These are phyloP conservation scores for Mythimna pallens DNA, from an alignment of 2,888 invertebrate genomes.

Conservation along the genomic window DNA sequence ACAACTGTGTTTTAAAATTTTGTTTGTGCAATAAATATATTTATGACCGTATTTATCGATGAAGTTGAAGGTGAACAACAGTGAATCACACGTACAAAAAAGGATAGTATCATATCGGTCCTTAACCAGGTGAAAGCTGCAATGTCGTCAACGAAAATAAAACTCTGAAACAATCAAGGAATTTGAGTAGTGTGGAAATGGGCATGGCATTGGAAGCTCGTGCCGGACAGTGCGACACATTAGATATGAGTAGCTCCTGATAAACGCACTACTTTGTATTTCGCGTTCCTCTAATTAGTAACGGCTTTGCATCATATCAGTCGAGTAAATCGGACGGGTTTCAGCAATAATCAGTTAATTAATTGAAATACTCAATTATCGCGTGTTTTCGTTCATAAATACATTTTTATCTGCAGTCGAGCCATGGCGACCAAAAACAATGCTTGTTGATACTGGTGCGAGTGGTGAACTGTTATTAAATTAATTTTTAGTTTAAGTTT, in stretches of 20 bases:
- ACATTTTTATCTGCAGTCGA: constrained; percentile 56
- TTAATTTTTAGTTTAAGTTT: constrained; percentile 19
- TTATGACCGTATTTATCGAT: constrained; percentile 23
- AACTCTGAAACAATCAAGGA: constrained; percentile 6
- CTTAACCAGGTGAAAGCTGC: constrained; percentile 14
- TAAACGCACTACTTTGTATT: constrained; percentile 51
- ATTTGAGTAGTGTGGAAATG: constrained; percentile 3
- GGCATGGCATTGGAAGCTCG: neutral
- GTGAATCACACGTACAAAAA: constrained; percentile 9
- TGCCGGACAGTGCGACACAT: constrained; percentile 24
- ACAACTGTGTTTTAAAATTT: neutral
- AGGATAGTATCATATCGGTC: constrained; percentile 36
- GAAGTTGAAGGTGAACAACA: constrained; percentile 26
- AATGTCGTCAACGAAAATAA: constrained; percentile 34
- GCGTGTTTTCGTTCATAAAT: constrained; percentile 52
- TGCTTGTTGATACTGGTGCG: constrained; percentile 74
- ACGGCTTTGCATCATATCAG: constrained; percentile 39
- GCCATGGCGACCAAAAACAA: constrained; percentile 39
- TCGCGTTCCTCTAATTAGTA: constrained; percentile 26
- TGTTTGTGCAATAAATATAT: constrained; percentile 1
- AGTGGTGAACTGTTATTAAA: constrained; percentile 24
- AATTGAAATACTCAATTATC: constrained; percentile 30
- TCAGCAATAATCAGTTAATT: constrained; percentile 31
- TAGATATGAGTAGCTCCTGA: constrained; percentile 43
- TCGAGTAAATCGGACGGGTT: constrained; percentile 54